These are phyloP conservation scores for Harmothoe impar DNA, from an alignment of 2,888 invertebrate species.

Conservation along the genomic window DNA sequence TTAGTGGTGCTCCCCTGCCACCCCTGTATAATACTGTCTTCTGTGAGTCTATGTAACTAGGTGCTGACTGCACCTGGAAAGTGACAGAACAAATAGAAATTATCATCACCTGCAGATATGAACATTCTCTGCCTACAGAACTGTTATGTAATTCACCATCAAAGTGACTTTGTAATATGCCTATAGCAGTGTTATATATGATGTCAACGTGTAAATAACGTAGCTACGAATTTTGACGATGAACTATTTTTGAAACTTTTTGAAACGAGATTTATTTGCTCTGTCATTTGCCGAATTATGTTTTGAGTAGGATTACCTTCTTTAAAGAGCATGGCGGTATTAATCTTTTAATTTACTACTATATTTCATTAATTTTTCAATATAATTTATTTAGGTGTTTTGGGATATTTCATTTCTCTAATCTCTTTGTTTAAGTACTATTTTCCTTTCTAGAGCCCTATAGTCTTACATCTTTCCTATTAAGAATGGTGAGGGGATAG, in stretches of 20 bases:
- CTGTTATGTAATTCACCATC: neutral
- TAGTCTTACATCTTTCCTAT: neutral
- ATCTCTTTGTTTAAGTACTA: neutral
- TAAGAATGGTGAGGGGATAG: neutral
- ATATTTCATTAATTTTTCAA: neutral
- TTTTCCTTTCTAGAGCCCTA: neutral
- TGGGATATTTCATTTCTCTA: neutral
- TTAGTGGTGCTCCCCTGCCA: neutral
- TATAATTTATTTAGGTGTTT: neutral
- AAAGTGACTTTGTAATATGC: neutral
- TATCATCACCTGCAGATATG: neutral
- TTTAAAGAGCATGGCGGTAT: slow-evolving; percentile 6
- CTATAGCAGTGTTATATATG: neutral
- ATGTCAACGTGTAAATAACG: neutral
- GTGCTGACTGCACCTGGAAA: neutral
- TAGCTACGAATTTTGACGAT: neutral
- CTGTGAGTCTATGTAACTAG: neutral
- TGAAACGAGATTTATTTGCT: neutral
- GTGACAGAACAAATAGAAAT: slow-evolving; percentile 3
- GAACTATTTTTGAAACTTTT: neutral
- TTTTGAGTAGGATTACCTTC: neutral
- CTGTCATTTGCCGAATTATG: slow-evolving; percentile 34
- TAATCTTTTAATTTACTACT: too few species aligned
- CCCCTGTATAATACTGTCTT: neutral
- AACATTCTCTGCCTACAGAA: neutral